A percentile compares a stretch with the other conserved stretches of the same genome.
phyloP scores from a whole-genome alignment of 1,140 invertebrate species.

The Galleria mellonella region DNA sequence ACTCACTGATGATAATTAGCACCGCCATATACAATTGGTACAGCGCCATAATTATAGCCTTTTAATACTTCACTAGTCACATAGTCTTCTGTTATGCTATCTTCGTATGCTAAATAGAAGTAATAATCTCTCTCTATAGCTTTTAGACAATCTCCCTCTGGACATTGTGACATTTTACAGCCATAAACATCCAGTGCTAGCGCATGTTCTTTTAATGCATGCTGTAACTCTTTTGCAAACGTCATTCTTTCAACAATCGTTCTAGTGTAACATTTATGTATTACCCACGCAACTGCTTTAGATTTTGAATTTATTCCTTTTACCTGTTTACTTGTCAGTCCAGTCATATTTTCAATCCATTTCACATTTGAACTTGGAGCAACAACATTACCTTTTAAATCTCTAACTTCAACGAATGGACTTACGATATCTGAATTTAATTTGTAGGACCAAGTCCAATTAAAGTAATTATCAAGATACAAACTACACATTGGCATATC shows the following conservation, averaged over 20 bases:
- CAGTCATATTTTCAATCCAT: constrained; percentile 23
- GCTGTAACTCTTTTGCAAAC: constrained; percentile 75
- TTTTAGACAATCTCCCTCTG: constrained; percentile 43
- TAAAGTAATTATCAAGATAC: constrained; percentile 67
- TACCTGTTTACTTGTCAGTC: constrained; percentile 16
- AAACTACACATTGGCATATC: constrained; percentile 38
- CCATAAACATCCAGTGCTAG: constrained; percentile 81
- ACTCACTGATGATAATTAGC: constrained; percentile 47
- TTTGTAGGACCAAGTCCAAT: constrained; percentile 79
- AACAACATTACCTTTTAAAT: constrained; percentile 38
- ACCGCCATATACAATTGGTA: constrained; percentile 73
- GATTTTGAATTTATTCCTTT: constrained; percentile 38
- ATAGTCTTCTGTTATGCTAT: constrained; percentile 76
- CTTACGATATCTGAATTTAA: constrained; percentile 72
- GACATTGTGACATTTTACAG: constrained; percentile 71
- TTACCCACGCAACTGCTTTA: constrained; percentile 76
- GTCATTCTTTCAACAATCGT: constrained; percentile 61
- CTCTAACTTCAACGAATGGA: constrained; percentile 64
- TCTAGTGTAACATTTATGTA: constrained; percentile 74
- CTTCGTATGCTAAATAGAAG: constrained; percentile 82
- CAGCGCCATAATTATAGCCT: constrained; percentile 59
- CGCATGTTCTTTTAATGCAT: constrained; percentile 61
- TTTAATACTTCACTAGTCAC: constrained; percentile 78
- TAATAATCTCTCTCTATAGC: constrained; percentile 74
- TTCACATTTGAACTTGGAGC: constrained; percentile 34